Base-by-base conservation (phyloP, 1,140 invertebrate species). In the Diplogasteroides magnus region DNA sequence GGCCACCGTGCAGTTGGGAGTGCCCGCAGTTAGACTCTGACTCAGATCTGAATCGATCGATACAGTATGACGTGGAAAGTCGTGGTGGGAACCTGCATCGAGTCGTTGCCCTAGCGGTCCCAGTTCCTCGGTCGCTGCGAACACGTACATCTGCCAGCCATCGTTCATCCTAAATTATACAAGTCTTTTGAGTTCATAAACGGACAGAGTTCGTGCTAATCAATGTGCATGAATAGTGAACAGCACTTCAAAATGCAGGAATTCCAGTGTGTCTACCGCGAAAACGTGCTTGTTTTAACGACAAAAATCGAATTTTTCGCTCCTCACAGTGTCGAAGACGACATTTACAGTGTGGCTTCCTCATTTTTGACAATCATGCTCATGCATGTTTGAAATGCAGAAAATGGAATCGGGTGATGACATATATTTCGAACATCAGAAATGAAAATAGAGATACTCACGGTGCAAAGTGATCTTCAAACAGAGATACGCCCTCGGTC, bases 1-100 rank as follows among this genome's bases (percentile, higher is more conserved):
- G 60, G n/a, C 60, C 26, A 61, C 60, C 6, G 60, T 61, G 60
- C 60, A 61, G 60, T 61, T 61, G 60, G 60, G n/a, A n/a, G 26
- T n/a, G n/a, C 6, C 60, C 6, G 29, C 26, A 6, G 60, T 11
- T 6, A 27, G 26, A 6, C 6, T 11, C 6, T 15, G 60, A n/a
- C 6, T 19, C 6, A 48, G 6, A 11, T 48, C 37, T 48, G 37
- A 48, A 48, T 6, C n/a, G 19, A 11, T 48, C 6, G 6, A 48
- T 48, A 48, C 19, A 11, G 37, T 48, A 48, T 48, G 6, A 48
- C 37, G 19, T 11, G 6, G 6, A 48, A 11, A 48, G n/a, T n/a
- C n/a, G n/a, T n/a, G n/a, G n/a, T n/a, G n/a, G n/a, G n/a, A n/a
- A 31, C 29, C 29, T n/a, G 26, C n/a, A 27, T 27, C 26, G 6